Evolutionary conservation across 2,888 invertebrate genomes (phyloP).

Genomic region (Latrodectus hesperus): DNA sequence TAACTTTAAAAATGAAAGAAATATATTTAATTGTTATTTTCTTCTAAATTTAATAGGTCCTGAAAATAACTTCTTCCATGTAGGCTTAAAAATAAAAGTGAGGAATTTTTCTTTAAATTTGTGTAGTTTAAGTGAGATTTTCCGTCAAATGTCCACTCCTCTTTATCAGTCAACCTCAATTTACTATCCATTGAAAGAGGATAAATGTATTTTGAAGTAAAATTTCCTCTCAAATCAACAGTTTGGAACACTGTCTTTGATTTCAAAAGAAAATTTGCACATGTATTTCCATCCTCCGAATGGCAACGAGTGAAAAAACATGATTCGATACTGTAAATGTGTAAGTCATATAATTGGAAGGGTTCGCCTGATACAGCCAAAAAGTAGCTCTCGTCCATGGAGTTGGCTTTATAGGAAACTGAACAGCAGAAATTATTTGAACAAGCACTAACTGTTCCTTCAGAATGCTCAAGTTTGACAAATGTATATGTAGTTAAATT

Average conservation of each 20-base stretch:
- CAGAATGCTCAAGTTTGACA: conserved; percentile 9
- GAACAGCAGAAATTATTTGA: conserved; percentile 59
- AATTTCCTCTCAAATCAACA: conserved; percentile 39
- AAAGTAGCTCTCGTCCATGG: conserved; percentile 41
- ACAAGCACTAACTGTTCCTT: conserved; percentile 44
- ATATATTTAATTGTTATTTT: too few species aligned
- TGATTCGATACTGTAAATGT: conserved; percentile 12
- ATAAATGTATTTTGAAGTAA: conserved; percentile 17
- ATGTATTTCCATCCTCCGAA: background rate
- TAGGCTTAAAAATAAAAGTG: conserved; percentile 27
- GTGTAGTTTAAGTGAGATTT: background rate
- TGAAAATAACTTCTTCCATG: conserved; percentile 31
- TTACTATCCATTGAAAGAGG: conserved; percentile 32
- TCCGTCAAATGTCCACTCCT: conserved; percentile 30
- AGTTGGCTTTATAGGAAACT: conserved; percentile 44
- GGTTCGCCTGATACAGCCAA: conserved; percentile 15
- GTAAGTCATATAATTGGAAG: conserved; percentile 11
- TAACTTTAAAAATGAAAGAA: too few species aligned
- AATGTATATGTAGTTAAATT: conserved; percentile 18
- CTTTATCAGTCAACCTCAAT: conserved; percentile 4
- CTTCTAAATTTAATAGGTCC: background rate
- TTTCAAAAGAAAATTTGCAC: conserved; percentile 12
- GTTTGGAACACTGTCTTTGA: conserved; percentile 23
- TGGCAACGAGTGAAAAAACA: conserved; percentile 42
- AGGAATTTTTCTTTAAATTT: background rate